Percentiles rank a stretch among this genome's conserved stretches.
These are phyloP conservation scores for Gymnocheta viridis DNA, from an alignment of 2,888 invertebrate species.

Conservation along the genomic window DNA sequence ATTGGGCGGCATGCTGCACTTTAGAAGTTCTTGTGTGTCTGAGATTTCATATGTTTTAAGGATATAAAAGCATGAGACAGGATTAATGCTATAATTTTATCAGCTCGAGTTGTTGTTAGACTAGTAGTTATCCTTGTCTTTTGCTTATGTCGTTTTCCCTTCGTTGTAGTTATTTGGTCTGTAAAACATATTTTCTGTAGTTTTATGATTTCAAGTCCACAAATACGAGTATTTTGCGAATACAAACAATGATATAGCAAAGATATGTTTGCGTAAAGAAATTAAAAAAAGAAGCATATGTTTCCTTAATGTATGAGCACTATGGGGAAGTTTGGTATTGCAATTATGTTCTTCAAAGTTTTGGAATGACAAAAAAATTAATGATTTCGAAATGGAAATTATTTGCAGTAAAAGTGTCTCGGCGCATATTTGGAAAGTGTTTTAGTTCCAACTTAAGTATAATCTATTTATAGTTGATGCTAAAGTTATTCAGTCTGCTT, in stretches of 20 bases:
- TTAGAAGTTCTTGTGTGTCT: not conserved
- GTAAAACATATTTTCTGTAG: not conserved
- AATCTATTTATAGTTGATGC: too few relatives aligned
- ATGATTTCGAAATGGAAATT: too few relatives aligned
- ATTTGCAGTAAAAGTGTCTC: too few relatives aligned
- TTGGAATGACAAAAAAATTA: too few relatives aligned
- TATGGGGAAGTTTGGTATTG: too few relatives aligned
- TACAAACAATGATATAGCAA: not conserved
- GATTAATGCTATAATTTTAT: slow-evolving; percentile 60
- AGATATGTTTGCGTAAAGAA: not conserved
- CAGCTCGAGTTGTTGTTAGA: slow-evolving; percentile 38
- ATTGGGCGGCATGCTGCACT: not conserved
- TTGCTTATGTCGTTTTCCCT: not conserved
- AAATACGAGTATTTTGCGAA: not conserved
- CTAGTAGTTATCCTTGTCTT: not conserved
- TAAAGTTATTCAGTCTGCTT: too few relatives aligned
- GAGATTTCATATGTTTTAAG: slow-evolving; percentile 13
- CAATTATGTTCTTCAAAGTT: too few relatives aligned
- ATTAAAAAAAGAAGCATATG: slow-evolving; percentile 20
- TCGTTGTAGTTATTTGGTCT: not conserved
- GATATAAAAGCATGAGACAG: slow-evolving; percentile 45
- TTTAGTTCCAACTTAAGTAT: too few relatives aligned
- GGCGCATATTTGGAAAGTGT: too few relatives aligned
- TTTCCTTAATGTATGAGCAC: slow-evolving; percentile 31
- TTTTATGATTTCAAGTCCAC: not conserved